Percentiles rank a stretch among this genome's conserved stretches.
Evolutionary conservation across 2,113 vertebrate genomes (phyloP).

Genomic region (Deroptyus accipitrinus): DNA sequence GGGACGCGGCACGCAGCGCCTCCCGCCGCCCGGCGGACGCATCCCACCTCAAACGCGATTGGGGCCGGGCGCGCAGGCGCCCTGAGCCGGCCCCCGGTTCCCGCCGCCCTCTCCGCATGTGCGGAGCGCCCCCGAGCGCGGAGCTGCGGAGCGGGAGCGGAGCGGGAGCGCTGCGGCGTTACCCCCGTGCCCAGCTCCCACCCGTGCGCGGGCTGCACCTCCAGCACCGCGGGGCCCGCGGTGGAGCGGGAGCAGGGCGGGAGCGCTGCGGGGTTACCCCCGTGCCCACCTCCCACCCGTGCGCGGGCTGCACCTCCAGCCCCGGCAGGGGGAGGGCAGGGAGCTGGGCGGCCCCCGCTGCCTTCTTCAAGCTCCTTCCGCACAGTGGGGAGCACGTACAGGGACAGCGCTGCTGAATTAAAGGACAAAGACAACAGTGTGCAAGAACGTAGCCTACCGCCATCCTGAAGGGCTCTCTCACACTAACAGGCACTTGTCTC

Average conservation of each 20-base stretch:
- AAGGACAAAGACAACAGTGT: not conserved
- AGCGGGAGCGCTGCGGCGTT: fast-evolving
- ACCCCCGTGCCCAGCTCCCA: too few species aligned
- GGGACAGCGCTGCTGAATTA: fast-evolving
- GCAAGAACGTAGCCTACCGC: not conserved
- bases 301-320: not conserved
- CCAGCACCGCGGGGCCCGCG: too few species aligned
- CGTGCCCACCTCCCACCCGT: too few species aligned
- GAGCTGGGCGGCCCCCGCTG: not conserved
- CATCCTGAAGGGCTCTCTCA: fast-evolving
- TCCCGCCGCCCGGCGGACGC: fast-evolving
- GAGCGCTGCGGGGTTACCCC: too few species aligned
- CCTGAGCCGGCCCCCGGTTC: not conserved
- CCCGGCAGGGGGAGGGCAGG: too few species aligned
- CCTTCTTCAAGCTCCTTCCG: not conserved
- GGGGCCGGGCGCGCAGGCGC: not conserved
- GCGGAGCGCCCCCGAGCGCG: not conserved
- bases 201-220: not conserved
- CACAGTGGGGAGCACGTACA: fast-evolving
- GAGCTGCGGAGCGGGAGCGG: too few species aligned
- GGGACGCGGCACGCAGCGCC: fast-evolving
- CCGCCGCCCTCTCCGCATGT: too few species aligned
- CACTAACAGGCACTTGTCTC: not conserved
- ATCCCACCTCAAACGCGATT: not conserved
- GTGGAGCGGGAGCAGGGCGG: too few species aligned